These are phyloP conservation scores for Xenentodon cancila DNA, from an alignment of 2,797 vertebrate genomes.

Conservation along the genomic window DNA sequence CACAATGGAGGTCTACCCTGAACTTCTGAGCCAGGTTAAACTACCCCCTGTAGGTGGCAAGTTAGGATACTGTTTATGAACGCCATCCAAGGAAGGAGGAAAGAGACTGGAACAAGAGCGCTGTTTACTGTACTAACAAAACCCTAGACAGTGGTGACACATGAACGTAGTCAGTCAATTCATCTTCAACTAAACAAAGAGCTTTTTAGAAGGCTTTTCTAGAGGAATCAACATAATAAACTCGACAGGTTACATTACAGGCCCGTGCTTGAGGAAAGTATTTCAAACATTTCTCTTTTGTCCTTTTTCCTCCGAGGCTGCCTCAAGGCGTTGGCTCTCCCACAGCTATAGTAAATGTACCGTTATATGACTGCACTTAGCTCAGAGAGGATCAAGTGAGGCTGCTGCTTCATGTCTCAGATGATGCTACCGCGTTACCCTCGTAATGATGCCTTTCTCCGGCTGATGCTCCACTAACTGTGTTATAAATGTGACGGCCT, in stretches of 20 bases:
- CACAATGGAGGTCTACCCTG: no score
- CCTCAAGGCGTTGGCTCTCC: conserved; percentile 27
- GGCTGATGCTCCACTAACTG: conserved; percentile 25
- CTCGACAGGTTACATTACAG: background rate
- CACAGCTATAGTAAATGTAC: conserved; percentile 33
- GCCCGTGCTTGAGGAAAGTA: background rate
- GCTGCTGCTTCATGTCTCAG: conserved; percentile 35
- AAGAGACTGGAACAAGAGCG: no score
- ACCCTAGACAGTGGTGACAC: no score
- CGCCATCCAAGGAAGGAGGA: no score
- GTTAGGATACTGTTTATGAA: no score
- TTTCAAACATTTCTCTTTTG: background rate
- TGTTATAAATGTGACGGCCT: conserved; percentile 30
- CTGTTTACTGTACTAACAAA: no score
- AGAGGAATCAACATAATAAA: background rate
- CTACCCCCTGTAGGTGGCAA: no score
- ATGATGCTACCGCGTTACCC: conserved; percentile 52
- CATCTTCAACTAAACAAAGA: background rate
- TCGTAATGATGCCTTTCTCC: conserved; percentile 48
- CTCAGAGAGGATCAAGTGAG: conserved; percentile 18
- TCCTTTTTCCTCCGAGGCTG: conserved; percentile 16
- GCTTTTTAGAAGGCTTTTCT: background rate
- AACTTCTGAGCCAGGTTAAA: no score
- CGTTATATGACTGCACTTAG: conserved; percentile 29
- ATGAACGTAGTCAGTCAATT: background rate